Evolutionary conservation across 2,797 vertebrate genomes (phyloP).

Genomic region (Anas bahamensis): DNA sequence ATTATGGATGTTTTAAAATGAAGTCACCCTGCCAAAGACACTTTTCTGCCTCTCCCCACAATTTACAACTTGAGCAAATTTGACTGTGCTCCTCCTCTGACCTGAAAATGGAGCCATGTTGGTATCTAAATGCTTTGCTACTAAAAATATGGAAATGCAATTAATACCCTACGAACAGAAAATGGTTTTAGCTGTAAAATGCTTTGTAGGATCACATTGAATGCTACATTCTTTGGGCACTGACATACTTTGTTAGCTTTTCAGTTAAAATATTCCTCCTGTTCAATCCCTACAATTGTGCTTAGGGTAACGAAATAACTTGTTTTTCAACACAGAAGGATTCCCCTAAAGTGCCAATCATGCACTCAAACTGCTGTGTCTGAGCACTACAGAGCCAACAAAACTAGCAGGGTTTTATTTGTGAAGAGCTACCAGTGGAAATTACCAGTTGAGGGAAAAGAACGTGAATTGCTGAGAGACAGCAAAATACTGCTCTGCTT

Average conservation of each 20-base stretch:
- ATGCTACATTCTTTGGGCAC: background rate
- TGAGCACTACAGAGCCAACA: background rate
- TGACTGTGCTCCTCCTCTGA: background rate
- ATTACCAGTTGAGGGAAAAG: background rate
- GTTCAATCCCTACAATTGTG: background rate
- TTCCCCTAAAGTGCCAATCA: background rate
- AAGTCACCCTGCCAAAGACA: background rate
- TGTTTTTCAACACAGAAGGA: background rate
- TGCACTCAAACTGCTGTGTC: background rate
- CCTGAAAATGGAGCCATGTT: background rate
- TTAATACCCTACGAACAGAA: background rate
- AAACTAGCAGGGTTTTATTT: background rate
- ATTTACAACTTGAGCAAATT: background rate
- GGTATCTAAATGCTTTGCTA: conserved; percentile 4
- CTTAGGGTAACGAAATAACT: background rate
- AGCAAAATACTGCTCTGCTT: background rate
- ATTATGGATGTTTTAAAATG: background rate
- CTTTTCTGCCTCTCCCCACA: background rate
- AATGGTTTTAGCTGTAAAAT: background rate
- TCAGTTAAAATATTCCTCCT: background rate
- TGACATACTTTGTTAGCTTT: background rate
- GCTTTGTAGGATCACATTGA: background rate
- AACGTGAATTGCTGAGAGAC: background rate
- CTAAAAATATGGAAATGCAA: background rate
- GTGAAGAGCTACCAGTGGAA: background rate